Conservation (phyloP, 2,888 invertebrate species). For the Mythimna loreyi region DNA sequence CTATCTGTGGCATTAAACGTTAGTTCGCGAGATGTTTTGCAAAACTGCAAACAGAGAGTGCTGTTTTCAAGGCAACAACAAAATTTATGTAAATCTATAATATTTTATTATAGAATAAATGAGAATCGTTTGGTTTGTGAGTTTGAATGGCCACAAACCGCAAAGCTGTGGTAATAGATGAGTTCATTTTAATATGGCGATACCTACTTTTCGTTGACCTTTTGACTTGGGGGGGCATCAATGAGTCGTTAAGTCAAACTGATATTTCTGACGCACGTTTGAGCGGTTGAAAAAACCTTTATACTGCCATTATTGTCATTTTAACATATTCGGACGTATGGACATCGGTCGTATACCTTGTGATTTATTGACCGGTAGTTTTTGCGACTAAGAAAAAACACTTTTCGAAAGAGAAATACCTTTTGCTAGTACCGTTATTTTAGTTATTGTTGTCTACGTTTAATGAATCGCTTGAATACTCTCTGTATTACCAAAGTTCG, state of each 20-base stretch:
- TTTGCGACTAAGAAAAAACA: constrained; percentile 2
- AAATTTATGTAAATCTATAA: constrained; percentile 47
- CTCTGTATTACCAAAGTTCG: not conserved
- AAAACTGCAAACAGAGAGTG: constrained; percentile 38
- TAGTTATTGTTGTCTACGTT: not conserved
- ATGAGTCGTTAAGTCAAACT: constrained; percentile 30
- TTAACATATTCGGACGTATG: constrained; percentile 26
- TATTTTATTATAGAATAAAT: constrained; percentile 50
- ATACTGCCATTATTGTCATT: constrained; percentile 32
- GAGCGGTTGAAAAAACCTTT: constrained; percentile 38
- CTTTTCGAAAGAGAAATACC: not conserved
- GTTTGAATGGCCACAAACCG: constrained; percentile 47
- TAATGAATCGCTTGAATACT: not conserved
- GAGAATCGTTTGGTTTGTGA: constrained; percentile 44
- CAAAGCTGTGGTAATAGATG: constrained; percentile 46
- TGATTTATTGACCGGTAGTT: constrained; percentile 17
- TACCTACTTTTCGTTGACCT: constrained; percentile 57
- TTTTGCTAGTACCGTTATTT: constrained; percentile 2
- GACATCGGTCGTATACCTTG: constrained; percentile 32
- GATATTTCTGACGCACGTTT: constrained; percentile 41
- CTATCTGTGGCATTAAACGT: constrained; percentile 60
- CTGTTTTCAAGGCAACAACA: constrained; percentile 49
- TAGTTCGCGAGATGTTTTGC: constrained; percentile 60
- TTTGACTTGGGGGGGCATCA: constrained; percentile 33
- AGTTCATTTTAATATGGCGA: constrained; percentile 49